Evolutionary conservation across 1,140 invertebrate genomes (phyloP).

Genomic region (Bombus pyrosoma): DNA sequence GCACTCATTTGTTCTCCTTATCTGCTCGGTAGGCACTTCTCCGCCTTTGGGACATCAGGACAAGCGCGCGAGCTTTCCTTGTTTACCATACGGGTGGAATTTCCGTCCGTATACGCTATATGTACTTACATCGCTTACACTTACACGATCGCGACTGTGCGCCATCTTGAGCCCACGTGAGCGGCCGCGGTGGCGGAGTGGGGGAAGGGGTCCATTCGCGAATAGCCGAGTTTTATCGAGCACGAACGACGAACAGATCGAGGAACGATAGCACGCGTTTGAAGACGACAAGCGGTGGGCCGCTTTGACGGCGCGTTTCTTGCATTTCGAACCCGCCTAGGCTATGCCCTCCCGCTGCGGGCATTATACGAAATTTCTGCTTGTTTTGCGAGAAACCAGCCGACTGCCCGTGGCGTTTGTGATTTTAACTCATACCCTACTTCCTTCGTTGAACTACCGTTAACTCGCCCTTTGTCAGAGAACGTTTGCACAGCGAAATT

Average conservation of each 20-base stretch:
- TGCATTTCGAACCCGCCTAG: conserved; percentile 11
- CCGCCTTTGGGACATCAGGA: conserved; percentile 47
- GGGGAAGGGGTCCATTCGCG: not conserved
- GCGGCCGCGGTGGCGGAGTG: not conserved
- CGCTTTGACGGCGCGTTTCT: conserved; percentile 44
- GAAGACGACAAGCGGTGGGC: conserved; percentile 11
- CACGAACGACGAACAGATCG: conserved; percentile 15
- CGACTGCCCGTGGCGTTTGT: conserved; percentile 52
- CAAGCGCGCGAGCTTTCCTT: conserved; percentile 10
- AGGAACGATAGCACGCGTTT: conserved; percentile 19
- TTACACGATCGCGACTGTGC: not conserved
- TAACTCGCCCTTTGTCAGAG: conserved; percentile 48
- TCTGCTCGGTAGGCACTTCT: conserved; percentile 64
- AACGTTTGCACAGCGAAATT: conserved; percentile 48
- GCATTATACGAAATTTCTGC: conserved; percentile 50
- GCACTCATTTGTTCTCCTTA: conserved; percentile 67
- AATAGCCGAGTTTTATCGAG: conserved; percentile 20
- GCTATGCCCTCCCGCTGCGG: conserved; percentile 8
- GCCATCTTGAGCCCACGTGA: not conserved
- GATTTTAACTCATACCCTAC: conserved; percentile 29
- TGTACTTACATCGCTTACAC: not conserved
- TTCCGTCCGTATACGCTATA: conserved; percentile 22
- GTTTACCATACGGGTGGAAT: conserved; percentile 22
- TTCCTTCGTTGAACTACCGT: not conserved
- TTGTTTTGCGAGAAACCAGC: conserved; percentile 50